Conservation (phyloP, 2,113 vertebrate species). For the Xiphophorus hellerii region DNA sequence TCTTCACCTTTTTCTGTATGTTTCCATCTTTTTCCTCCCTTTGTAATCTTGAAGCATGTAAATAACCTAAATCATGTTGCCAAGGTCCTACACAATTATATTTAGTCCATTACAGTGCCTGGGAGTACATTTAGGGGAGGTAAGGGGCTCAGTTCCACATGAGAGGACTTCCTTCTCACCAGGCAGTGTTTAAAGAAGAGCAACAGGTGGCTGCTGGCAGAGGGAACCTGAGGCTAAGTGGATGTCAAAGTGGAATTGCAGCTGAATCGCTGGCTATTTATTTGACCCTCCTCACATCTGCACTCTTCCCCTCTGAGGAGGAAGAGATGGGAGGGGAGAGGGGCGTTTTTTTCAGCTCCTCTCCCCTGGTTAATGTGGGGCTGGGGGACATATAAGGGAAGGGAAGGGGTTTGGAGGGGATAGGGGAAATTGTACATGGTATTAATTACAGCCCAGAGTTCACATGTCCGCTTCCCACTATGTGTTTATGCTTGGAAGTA, state of each 20-base stretch:
- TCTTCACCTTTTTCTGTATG: background rate
- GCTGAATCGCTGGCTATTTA: conserved; percentile 77
- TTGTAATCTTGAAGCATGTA: conserved; percentile 51
- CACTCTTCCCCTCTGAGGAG: conserved; percentile 60
- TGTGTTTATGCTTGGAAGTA: conserved; percentile 71
- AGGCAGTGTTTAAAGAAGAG: conserved; percentile 77
- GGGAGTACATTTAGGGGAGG: conserved; percentile 33
- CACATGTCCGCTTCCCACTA: conserved; percentile 59
- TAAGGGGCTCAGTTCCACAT: conserved; percentile 72
- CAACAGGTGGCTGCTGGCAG: conserved; percentile 81
- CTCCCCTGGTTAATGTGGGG: conserved; percentile 52
- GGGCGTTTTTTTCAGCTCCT: conserved; percentile 52
- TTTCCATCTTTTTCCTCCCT: conserved; percentile 33
- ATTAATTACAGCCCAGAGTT: conserved; percentile 72
- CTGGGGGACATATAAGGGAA: conserved; percentile 22
- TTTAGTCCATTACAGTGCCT: conserved; percentile 69
- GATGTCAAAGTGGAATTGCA: conserved; percentile 72
- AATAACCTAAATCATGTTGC: conserved; percentile 55
- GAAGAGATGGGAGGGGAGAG: conserved; percentile 53
- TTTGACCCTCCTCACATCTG: conserved; percentile 80
- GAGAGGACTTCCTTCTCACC: conserved; percentile 76
- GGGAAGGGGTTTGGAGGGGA: conserved; percentile 20
- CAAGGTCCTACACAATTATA: conserved; percentile 62
- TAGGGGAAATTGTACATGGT: conserved; percentile 67
- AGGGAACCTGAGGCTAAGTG: conserved; percentile 76